phyloP scores from a whole-genome alignment of 2,888 invertebrate species.

The Deilephila elpenor region DNA sequence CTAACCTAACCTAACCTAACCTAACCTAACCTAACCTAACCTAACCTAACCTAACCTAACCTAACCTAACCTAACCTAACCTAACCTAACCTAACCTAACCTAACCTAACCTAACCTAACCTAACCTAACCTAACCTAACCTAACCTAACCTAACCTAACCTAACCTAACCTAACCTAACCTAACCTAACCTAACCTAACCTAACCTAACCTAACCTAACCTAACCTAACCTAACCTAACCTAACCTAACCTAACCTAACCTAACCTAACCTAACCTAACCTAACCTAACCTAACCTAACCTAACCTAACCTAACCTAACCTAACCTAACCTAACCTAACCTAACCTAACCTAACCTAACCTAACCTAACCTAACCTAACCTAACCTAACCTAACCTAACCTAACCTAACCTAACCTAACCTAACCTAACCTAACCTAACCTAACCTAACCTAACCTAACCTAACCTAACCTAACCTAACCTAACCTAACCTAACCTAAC shows the following conservation, averaged over 20 bases:
- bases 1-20: conserved; percentile 11
- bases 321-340: conserved; percentile 10
- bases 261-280: conserved; percentile 40
- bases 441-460: not conserved
- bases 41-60: conserved; percentile 37
- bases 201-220: conserved; percentile 29
- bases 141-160: conserved; percentile 36
- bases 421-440: conserved; percentile 7
- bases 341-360: conserved; percentile 30
- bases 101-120: conserved; percentile 28
- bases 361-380: conserved; percentile 3
- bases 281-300: conserved; percentile 17
- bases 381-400: conserved; percentile 17
- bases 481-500: conserved; percentile 29
- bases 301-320: conserved; percentile 13
- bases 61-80: conserved; percentile 30
- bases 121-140: conserved; percentile 30
- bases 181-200: conserved; percentile 27
- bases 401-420: not conserved
- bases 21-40: conserved; percentile 26
- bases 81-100: conserved; percentile 26
- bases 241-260: conserved; percentile 31
- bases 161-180: conserved; percentile 29
- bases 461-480: not conserved
- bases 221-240: conserved; percentile 10